phyloP scores from a whole-genome alignment of 37 sponge, comb jelly and placozoan genomes.

The Tethya wilhelma region DNA sequence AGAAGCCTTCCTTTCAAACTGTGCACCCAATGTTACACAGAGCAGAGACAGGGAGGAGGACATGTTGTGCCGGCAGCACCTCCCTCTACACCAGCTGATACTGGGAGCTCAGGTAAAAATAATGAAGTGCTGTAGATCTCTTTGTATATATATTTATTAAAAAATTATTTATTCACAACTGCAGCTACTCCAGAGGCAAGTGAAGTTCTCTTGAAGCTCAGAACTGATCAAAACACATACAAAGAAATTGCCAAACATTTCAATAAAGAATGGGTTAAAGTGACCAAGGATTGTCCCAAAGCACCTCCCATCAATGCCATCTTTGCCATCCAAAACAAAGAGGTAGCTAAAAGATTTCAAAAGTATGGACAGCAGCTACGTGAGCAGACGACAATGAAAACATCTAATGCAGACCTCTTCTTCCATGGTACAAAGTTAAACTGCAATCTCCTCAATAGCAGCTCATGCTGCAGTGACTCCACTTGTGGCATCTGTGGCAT shows the following conservation, averaged over 20 bases:
- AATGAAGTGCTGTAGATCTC: no score
- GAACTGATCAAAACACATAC: slow-evolving; percentile 26
- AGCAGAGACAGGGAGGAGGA: no score
- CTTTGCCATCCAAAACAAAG: slow-evolving; percentile 47
- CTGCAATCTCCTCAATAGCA: slow-evolving; percentile 6
- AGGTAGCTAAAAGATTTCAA: slow-evolving; percentile 8
- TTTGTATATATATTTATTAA: no score
- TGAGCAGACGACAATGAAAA: neutral
- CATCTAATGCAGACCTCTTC: slow-evolving; percentile 35
- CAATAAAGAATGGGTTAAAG: slow-evolving; percentile 37
- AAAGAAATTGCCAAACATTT: slow-evolving; percentile 40
- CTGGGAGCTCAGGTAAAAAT: no score
- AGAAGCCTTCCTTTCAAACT: slow-evolving; percentile 61
- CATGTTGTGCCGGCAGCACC: no score
- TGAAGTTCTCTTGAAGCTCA: slow-evolving; percentile 1
- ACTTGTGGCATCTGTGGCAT: slow-evolving; percentile 59
- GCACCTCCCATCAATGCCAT: slow-evolving; percentile 51
- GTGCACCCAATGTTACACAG: slow-evolving; percentile 53
- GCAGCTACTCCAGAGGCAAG: neutral
- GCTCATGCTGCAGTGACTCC: slow-evolving; percentile 7
- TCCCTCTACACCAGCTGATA: no score
- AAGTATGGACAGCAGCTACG: slow-evolving; percentile 16
- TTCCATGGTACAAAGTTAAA: slow-evolving; percentile 44
- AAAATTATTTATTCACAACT: no score
- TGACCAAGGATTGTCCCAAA: neutral